These are phyloP conservation scores for Platycheirus rosarum DNA, from an alignment of 2,888 invertebrate species.

Conservation along the genomic window DNA sequence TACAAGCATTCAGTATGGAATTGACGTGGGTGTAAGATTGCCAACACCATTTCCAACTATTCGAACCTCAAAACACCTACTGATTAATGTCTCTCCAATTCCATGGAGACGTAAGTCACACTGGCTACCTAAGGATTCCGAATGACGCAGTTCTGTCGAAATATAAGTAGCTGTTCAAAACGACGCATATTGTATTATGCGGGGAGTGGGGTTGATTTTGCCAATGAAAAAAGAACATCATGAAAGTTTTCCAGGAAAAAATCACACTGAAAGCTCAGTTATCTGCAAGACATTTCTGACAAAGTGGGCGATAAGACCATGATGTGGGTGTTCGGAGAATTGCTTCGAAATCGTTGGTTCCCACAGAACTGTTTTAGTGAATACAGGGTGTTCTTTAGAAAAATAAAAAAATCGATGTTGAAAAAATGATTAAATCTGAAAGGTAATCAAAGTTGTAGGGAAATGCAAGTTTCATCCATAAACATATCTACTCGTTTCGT, in stretches of 20 bases:
- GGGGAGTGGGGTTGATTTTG: neutral
- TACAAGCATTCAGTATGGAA: neutral
- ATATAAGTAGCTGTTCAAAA: conserved; percentile 1
- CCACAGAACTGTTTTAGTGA: neutral
- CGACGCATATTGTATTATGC: neutral
- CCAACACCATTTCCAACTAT: neutral
- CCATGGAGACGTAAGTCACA: conserved; percentile 8
- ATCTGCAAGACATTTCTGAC: conserved; percentile 18
- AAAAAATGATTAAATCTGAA: too few relatives aligned
- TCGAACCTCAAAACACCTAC: conserved; percentile 9
- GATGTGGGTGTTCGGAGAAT: conserved; percentile 36
- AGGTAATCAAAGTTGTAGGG: too few relatives aligned
- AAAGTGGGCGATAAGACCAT: conserved; percentile 14
- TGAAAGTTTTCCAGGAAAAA: conserved; percentile 6
- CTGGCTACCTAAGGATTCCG: neutral
- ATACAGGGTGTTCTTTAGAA: neutral
- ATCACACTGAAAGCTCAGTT: conserved; percentile 26
- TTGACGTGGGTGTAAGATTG: neutral
- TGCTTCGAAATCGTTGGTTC: neutral
- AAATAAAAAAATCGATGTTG: too few relatives aligned
- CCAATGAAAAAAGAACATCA: conserved; percentile 6
- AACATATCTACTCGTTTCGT: too few relatives aligned
- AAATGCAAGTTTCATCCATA: too few relatives aligned
- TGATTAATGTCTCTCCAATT: conserved; percentile 14
- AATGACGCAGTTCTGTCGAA: conserved; percentile 7